Evolutionary conservation across 2,113 vertebrate genomes (phyloP).

Genomic region (Myxocyprinus asiaticus): DNA sequence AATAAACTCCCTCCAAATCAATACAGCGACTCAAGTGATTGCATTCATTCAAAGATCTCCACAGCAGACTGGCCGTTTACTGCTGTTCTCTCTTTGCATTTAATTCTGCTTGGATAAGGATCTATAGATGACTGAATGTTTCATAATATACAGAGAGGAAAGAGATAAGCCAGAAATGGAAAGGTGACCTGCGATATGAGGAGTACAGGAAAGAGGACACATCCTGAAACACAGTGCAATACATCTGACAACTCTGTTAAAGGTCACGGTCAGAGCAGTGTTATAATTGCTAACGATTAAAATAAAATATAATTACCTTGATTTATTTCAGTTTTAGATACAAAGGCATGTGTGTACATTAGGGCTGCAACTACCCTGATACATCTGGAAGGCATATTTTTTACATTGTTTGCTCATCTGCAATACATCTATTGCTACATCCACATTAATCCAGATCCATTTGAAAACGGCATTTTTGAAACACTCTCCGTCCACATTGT

Average conservation of each 20-base stretch:
- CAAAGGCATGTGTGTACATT: no score
- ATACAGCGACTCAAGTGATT: slow-evolving; percentile 20
- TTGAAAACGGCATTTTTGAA: no score
- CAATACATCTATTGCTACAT: no score
- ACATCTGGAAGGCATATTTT: no score
- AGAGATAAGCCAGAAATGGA: slow-evolving; percentile 15
- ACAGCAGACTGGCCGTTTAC: not conserved
- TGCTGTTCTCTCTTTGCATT: slow-evolving; percentile 4
- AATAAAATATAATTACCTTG: no score
- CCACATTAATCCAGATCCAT: no score
- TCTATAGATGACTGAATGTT: slow-evolving; percentile 26
- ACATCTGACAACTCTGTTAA: not conserved
- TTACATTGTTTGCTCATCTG: no score
- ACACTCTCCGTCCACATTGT: no score
- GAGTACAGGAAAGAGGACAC: slow-evolving; percentile 11
- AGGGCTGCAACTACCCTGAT: no score
- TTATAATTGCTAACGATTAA: no score
- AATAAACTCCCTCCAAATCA: slow-evolving; percentile 17
- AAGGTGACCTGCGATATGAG: slow-evolving; percentile 39
- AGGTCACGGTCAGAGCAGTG: not conserved
- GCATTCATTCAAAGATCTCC: slow-evolving; percentile 13
- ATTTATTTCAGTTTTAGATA: no score
- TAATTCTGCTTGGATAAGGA: slow-evolving; percentile 7
- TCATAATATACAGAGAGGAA: slow-evolving; percentile 34
- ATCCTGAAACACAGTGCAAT: slow-evolving; percentile 1